Conservation (phyloP, 2,888 invertebrate genomes). For the Chrysotoxum bicinctum region DNA sequence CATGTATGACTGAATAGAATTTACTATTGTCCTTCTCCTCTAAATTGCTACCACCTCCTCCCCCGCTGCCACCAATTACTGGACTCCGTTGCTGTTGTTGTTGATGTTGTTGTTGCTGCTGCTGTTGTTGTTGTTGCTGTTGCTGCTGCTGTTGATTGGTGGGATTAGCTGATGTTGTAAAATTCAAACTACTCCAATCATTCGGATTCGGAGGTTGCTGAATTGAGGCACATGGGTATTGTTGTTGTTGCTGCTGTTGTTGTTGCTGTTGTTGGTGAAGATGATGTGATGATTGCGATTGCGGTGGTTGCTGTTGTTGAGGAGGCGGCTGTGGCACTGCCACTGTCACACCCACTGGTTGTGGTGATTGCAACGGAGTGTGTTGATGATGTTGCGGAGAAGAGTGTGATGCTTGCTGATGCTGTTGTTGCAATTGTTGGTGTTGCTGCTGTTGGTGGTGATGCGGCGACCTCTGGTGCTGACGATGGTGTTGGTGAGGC, state of each 20-base stretch:
- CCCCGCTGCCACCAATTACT: conserved; percentile 60
- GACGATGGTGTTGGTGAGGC: conserved; percentile 76
- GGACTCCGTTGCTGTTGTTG: conserved; percentile 73
- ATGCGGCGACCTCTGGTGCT: conserved; percentile 78
- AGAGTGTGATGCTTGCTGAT: conserved; percentile 74
- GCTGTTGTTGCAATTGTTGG: conserved; percentile 76
- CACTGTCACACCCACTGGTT: conserved; percentile 63
- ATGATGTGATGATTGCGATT: conserved; percentile 73
- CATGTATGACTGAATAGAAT: conserved; percentile 79
- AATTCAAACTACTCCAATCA: conserved; percentile 76
- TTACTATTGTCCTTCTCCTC: conserved; percentile 79
- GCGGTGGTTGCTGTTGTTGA: conserved; percentile 64
- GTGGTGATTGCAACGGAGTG: conserved; percentile 64
- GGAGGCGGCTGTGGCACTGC: conserved; percentile 56
- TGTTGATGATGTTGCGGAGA: conserved; percentile 73
- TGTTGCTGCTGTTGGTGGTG: conserved; percentile 77
- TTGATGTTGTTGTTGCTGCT: conserved; percentile 73
- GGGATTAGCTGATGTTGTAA: conserved; percentile 65
- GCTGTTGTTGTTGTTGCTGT: conserved; percentile 68
- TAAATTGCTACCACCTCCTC: conserved; percentile 64
- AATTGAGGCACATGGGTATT: conserved; percentile 75
- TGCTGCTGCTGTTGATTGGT: conserved; percentile 72
- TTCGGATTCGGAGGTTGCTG: conserved; percentile 74
- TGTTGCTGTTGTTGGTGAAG: conserved; percentile 73
- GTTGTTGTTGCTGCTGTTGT: conserved; percentile 70